These are phyloP conservation scores for Schlechtendalia chinensis DNA, from an alignment of 1,140 invertebrate genomes.

Conservation along the genomic window DNA sequence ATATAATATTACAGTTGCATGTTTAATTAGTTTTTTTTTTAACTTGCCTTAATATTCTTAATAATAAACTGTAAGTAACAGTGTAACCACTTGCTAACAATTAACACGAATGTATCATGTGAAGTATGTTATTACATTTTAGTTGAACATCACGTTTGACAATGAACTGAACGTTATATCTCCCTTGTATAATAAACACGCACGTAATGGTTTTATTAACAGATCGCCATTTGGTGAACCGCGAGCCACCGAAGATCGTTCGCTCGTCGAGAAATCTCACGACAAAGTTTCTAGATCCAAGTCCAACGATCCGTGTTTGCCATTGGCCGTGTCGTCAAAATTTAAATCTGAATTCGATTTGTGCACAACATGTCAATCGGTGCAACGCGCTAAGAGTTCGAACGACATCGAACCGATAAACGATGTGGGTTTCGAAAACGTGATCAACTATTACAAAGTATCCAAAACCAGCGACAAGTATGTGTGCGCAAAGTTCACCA, in stretches of 20 bases:
- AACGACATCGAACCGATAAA: constrained; percentile 35
- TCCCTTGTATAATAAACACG: neutral
- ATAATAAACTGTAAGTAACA: no score
- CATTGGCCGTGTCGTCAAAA: neutral
- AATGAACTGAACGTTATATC: no score
- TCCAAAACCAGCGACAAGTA: constrained; percentile 30
- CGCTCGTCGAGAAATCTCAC: neutral
- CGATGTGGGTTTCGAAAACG: constrained; percentile 42
- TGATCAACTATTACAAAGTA: constrained; percentile 42
- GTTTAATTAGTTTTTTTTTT: no score
- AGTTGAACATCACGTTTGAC: no score
- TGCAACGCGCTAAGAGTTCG: constrained; percentile 34
- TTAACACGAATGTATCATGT: no score
- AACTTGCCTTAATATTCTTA: no score
- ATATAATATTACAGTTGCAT: no score
- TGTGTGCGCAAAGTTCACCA: constrained; percentile 22
- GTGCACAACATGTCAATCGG: constrained; percentile 18
- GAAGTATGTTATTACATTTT: no score
- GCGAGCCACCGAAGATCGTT: neutral
- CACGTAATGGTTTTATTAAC: neutral
- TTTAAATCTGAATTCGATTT: constrained; percentile 10
- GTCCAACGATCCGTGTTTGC: constrained; percentile 15
- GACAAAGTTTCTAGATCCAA: neutral
- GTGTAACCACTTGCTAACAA: no score
- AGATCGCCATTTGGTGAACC: constrained; percentile 19